A percentile compares a stretch with the other conserved stretches of the same genome.
These are phyloP conservation scores for Parauchenoglanis punctatus DNA, from an alignment of 2,797 vertebrate genomes.

Conservation along the genomic window DNA sequence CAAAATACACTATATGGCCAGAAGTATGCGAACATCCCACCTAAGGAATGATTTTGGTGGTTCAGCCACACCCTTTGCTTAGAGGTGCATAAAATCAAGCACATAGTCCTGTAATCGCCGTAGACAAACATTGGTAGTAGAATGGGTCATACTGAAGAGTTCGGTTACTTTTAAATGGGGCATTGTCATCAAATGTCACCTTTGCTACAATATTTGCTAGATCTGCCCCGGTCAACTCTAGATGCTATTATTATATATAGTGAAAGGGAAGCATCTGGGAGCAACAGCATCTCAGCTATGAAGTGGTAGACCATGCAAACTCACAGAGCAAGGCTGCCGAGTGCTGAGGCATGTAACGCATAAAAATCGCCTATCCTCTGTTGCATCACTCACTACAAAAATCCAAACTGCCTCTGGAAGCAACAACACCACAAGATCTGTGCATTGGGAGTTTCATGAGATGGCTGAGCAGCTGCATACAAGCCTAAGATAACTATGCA, in stretches of 20 bases:
- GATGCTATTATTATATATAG: no score
- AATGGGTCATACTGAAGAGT: neutral
- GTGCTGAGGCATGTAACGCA: neutral
- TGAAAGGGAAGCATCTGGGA: neutral
- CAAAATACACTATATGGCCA: neutral
- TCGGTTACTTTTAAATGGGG: neutral
- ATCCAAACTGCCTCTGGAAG: neutral
- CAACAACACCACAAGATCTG: neutral
- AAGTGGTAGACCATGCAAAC: neutral
- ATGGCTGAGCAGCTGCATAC: neutral
- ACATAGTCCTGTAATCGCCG: neutral
- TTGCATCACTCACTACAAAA: constrained; percentile 6
- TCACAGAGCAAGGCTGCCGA: neutral
- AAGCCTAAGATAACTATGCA: neutral
- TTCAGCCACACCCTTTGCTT: neutral
- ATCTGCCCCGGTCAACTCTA: neutral
- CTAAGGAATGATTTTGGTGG: neutral
- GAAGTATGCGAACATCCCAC: neutral
- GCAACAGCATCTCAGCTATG: neutral
- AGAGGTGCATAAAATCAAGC: neutral
- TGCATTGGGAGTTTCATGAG: neutral
- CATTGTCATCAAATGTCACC: neutral
- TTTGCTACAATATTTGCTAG: neutral
- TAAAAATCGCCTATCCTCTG: neutral
- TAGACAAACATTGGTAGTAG: neutral